Evolutionary conservation across 2,888 invertebrate genomes (phyloP).

Genomic region (Zhuqinia jingwanae): DNA sequence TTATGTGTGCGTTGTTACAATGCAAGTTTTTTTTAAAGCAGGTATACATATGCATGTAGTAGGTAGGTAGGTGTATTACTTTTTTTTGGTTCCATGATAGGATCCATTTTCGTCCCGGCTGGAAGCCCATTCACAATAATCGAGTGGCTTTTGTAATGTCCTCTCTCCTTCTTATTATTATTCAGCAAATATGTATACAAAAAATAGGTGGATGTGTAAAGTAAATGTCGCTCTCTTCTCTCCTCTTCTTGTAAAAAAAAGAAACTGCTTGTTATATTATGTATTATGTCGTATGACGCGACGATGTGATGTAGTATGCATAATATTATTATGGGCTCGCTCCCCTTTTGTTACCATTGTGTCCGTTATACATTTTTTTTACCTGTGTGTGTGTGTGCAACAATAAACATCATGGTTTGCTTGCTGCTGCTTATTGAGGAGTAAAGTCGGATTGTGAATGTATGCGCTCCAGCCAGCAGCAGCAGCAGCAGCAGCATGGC

Average conservation of each 20-base stretch:
- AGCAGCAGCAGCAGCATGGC: background rate
- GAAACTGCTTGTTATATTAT: slow-evolving; percentile 10
- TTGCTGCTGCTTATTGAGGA: slow-evolving; percentile 23
- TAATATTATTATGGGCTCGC: slow-evolving; percentile 50
- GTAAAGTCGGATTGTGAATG: background rate
- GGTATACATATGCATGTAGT: background rate
- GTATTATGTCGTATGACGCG: slow-evolving; percentile 19
- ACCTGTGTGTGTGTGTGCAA: background rate
- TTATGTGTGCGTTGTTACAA: background rate
- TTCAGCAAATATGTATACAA: slow-evolving; percentile 37
- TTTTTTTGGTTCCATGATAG: slow-evolving; percentile 48
- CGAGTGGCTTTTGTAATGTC: slow-evolving; percentile 70
- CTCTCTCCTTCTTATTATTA: slow-evolving; percentile 21
- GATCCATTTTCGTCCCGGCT: slow-evolving; percentile 72
- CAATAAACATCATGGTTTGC: slow-evolving; percentile 41
- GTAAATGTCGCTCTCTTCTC: slow-evolving; percentile 44
- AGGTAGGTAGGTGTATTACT: background rate
- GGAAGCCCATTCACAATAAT: slow-evolving; percentile 72
- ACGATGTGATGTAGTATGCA: slow-evolving; percentile 19
- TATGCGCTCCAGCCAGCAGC: background rate
- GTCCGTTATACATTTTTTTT: slow-evolving; percentile 53
- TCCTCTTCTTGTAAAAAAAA: slow-evolving; percentile 30
- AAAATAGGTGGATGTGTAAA: slow-evolving; percentile 42
- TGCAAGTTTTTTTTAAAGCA: slow-evolving; percentile 1
- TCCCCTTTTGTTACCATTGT: slow-evolving; percentile 49